These are phyloP conservation scores for Bucco capensis DNA, from an alignment of 2,113 vertebrate genomes.

Conservation along the genomic window DNA sequence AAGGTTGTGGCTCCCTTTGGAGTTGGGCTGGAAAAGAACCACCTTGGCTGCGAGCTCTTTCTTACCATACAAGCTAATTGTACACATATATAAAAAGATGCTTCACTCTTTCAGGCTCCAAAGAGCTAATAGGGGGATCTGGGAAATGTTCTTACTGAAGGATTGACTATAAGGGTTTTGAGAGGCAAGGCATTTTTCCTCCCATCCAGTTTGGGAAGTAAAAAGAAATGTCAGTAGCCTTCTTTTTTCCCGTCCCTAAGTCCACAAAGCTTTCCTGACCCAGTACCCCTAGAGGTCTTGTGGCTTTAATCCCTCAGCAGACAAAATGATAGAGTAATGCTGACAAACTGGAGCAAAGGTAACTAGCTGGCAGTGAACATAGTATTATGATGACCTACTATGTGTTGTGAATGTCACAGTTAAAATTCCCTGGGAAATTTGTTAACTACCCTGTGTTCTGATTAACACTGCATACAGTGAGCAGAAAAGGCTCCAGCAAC, in stretches of 20 bases:
- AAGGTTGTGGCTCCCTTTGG: background rate
- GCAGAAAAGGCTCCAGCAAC: background rate
- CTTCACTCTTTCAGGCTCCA: background rate
- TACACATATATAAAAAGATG: fast-evolving
- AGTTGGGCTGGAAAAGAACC: background rate
- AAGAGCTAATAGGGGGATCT: background rate
- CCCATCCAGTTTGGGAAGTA: background rate
- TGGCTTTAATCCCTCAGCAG: background rate
- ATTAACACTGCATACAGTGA: background rate
- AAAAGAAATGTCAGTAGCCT: background rate
- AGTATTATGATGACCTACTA: fast-evolving
- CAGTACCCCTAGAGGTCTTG: background rate
- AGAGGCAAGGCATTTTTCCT: background rate
- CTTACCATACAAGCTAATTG: background rate
- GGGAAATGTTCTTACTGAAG: background rate
- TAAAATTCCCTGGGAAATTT: background rate
- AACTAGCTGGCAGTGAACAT: background rate
- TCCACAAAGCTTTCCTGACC: background rate
- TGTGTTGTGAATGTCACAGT: background rate
- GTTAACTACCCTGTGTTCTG: background rate
- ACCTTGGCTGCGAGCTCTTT: background rate
- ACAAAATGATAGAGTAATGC: background rate
- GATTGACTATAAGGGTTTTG: background rate
- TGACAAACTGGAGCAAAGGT: background rate
- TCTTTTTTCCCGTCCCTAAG: background rate